Conservation (phyloP, 1,140 invertebrate genomes). For the Drosophila equinoxialis region DNA sequence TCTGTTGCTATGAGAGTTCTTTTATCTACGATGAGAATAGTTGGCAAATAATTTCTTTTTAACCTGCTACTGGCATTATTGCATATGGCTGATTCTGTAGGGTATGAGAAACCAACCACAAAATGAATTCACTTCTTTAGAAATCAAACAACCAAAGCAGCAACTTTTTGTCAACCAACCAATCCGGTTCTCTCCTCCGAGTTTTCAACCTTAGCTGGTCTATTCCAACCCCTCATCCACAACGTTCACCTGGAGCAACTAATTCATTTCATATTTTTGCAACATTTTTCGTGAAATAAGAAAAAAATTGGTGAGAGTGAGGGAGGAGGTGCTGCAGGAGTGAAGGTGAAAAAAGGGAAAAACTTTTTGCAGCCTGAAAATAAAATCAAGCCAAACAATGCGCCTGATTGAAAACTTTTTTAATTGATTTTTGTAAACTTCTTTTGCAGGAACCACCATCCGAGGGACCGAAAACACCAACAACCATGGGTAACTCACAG, state of each 20-base stretch:
- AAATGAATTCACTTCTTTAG: conserved; percentile 41
- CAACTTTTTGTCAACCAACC: conserved; percentile 62
- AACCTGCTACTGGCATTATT: not conserved
- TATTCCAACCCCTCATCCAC: not conserved
- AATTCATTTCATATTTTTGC: conserved; percentile 79
- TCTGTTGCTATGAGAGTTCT: too few species aligned
- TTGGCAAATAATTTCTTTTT: not conserved
- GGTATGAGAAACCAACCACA: conserved; percentile 1
- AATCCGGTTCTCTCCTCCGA: not conserved
- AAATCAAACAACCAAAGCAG: conserved; percentile 68
- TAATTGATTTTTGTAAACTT: conserved; percentile 82
- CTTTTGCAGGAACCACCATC: conserved; percentile 37
- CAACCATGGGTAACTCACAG: conserved; percentile 62
- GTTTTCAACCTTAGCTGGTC: too few species aligned
- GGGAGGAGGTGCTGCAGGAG: too few species aligned
- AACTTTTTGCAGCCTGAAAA: conserved; percentile 52
- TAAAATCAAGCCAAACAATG: conserved; percentile 64
- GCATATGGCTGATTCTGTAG: not conserved
- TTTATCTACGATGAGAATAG: too few species aligned
- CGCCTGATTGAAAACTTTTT: conserved; percentile 82
- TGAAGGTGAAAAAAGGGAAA: not conserved
- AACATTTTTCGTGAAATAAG: conserved; percentile 54
- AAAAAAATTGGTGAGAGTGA: conserved; percentile 28
- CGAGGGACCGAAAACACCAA: conserved; percentile 21
- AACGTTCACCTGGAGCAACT: conserved; percentile 50